These are phyloP conservation scores for Homarus gammarus DNA, from an alignment of 2,888 invertebrate species.

Conservation along the genomic window DNA sequence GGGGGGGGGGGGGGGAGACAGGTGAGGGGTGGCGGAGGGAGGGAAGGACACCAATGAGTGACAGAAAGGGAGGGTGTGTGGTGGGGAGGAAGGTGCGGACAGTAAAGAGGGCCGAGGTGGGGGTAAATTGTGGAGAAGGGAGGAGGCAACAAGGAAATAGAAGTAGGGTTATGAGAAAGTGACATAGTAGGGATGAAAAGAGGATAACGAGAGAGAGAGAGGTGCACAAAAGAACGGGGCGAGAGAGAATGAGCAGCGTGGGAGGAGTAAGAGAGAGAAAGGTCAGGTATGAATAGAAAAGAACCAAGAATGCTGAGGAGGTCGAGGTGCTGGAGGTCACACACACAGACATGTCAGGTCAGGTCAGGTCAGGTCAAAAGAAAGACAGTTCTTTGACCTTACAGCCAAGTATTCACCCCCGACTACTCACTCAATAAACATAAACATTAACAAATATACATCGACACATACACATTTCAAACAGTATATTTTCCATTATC, in stretches of 20 bases:
- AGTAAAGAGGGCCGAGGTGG: not conserved
- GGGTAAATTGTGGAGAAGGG: not conserved
- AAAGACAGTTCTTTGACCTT: not conserved
- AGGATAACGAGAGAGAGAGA: not conserved
- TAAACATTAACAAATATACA: conserved; percentile 10
- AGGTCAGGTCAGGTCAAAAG: not conserved
- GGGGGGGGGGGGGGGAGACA: not conserved
- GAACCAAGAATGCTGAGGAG: not conserved
- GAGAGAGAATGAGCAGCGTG: not conserved
- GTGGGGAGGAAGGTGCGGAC: not conserved
- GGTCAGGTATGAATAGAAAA: not conserved
- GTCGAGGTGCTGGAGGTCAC: conserved; percentile 1
- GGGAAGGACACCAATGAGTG: not conserved
- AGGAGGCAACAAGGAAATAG: not conserved
- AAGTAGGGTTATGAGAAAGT: no score
- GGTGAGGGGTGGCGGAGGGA: not conserved
- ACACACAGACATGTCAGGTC: not conserved
- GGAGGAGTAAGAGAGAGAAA: not conserved
- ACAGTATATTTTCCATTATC: not conserved
- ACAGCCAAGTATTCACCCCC: no score
- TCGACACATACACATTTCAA: conserved; percentile 36
- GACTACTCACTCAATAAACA: not conserved
- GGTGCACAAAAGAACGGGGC: not conserved
- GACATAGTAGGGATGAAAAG: no score
- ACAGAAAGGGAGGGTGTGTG: not conserved